Evolutionary conservation across 2,888 invertebrate species (phyloP), one percentile per base, ranked within the genome.

Genomic region (Antheraea assamensis): DNA sequence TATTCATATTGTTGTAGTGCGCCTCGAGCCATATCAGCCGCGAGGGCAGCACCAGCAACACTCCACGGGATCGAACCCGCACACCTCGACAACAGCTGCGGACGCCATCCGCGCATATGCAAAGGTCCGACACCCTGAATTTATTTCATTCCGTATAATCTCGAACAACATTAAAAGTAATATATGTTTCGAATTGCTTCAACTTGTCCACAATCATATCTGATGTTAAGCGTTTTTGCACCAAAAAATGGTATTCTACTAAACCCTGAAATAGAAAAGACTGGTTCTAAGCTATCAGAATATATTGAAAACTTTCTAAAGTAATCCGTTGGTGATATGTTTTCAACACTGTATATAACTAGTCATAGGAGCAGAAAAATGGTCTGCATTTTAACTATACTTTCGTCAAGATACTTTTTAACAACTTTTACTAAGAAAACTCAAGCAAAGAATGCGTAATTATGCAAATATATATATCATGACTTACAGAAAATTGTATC

Each of bases 1-100:
- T 61, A 13, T 49, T 71, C 71, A 2, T 1, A 21, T 55, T 8
- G n/a, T n/a, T 24, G 10, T 72, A 87, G 87, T 86, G 87, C 73
- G 75, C 84, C 0, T 88, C 90, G 7, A 86, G 83, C 49, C 88
- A 85, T 78, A 83, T 86, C 3, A 88, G 87, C 61, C 82, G 81
- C 64, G 88, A 86, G 30, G 61, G 64, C 0, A 83, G 82, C 3
- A 82, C 83, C 1, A 76, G 70, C 61, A 74, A 74, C 4, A 75
- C 77, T 15, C 72, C 79, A 58, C 58, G 75, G 35, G 73, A 52
- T 3, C 73, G 31, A 31, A 70, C 55, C 21, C 71, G 74, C 72
- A 71, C 73, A 27, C 74, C 78, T 17, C 74, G 74, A 19, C 35
- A 70, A 4, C 24, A 61, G 35, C 35, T 7, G 21, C 68, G 21